Evolutionary conservation across 2,113 vertebrate species (phyloP).

Genomic region (Anthoscopus minutus): DNA sequence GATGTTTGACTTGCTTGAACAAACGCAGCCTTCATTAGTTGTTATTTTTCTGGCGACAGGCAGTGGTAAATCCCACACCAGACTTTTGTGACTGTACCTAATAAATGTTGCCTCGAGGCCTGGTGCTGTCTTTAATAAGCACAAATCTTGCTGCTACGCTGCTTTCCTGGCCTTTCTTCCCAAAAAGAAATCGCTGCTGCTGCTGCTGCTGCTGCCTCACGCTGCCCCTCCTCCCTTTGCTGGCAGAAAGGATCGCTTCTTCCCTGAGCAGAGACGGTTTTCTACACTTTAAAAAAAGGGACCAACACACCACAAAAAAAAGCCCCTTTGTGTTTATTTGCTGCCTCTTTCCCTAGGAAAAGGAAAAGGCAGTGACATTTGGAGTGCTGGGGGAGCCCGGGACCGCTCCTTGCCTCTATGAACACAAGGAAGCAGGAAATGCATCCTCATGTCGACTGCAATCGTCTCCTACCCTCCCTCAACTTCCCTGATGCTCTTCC

Average conservation of each 20-base stretch:
- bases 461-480: not conserved
- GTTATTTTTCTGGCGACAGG: not conserved
- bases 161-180: not conserved
- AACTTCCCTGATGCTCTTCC: not conserved
- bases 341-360: not conserved
- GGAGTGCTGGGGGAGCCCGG: not conserved
- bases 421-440: not conserved
- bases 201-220: not conserved
- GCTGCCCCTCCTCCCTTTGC: not conserved
- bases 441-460: not conserved
- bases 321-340: not conserved
- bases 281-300: not conserved
- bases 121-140: slow-evolving; percentile 5
- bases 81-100: not conserved
- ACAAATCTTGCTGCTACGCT: not conserved
- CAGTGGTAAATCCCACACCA: not conserved
- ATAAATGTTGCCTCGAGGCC: slow-evolving; percentile 2
- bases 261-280: not conserved
- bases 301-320: not conserved
- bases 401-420: not conserved
- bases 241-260: not conserved
- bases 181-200: not conserved
- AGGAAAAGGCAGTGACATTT: not conserved
- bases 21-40: not conserved
- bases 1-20: not conserved